Evolutionary conservation across 1,140 invertebrate genomes (phyloP), one percentile per base, ranked within the genome.

Genomic region (Vollenhovia emeryi): DNA sequence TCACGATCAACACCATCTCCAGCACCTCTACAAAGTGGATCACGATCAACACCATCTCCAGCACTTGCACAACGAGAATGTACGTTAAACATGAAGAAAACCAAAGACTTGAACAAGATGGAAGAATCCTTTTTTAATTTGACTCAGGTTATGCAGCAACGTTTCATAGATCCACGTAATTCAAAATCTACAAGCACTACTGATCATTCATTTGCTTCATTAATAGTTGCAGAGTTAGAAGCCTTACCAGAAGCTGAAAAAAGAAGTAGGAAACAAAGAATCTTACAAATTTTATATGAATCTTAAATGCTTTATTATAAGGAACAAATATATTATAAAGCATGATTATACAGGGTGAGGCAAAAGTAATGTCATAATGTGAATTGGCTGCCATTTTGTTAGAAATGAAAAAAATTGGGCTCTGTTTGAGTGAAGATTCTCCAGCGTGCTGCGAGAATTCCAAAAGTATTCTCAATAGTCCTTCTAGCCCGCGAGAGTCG

Each of bases 271-370:
- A 60, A 60, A 13, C 57, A 60, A 60, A 60, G 21, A 60, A 60
- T 60, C 27, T 27, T 60, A 60, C 57, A 60, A 60, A 60, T 60
- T 60, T 60, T 60, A 60, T 60, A 60, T 60, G 57, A 60, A 27
- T 13, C 57, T 27, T 60, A 24, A 60, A 30, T 60, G 24, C 57
- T n/a, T n/a, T n/a, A n/a, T n/a, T n/a, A 60, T 60, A 60, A 60
- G 59, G 7, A 60, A 60, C 1, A 60, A 60, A 60, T 60, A 18
- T 33, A 60, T 60, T 33, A 33, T 60, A 50, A 50, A 50, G n/a
- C 48, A 50, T n/a, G n/a, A n/a, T n/a, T n/a, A n/a, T n/a, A n/a
- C n/a, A n/a, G n/a, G n/a, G n/a, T n/a, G n/a, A n/a, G n/a, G n/a
- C n/a, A n/a, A n/a, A n/a, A n/a, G n/a, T n/a, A n/a, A n/a, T n/a